Base-by-base conservation (phyloP, 2,888 invertebrate genomes). In the Agrotis puta region DNA sequence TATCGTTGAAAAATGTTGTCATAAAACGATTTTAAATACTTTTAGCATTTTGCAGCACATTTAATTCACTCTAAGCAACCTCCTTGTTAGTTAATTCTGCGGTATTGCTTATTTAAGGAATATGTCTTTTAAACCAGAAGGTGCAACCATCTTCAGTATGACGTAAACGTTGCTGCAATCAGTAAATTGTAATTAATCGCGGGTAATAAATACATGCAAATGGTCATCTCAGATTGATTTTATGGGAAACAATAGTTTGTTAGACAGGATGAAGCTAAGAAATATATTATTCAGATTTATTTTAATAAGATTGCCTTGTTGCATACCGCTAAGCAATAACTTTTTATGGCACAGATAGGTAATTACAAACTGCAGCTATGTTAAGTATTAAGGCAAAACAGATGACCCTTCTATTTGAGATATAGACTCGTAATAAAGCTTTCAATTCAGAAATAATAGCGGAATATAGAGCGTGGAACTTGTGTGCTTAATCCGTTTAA, bases 1-100 rank as follows among this genome's bases (percentile, higher is more conserved):
- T 92, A 93, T 94, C 92, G 88, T 92, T 92, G 93, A 93, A 95
- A 95, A 94, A 95, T 95, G 94, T 92, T 92, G 95, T 94, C 92
- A 93, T 91, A 92, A 90, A 92, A 88, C 91, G 90, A 92, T 94
- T 94, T 92, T 89, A 94, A 93, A 91, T 92, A 89, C 89, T 88
- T 89, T 88, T 85, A 88, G 86, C 89, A 90, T 94, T 93, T 93
- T 86, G 62, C 77, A 80, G 82, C 63, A 75, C 78, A 78, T 81
- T 84, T 82, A 82, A 85, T 73, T 85, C 58, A 76, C 79, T 78
- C 77, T 77, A 82, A 85, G 82, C 80, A 79, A 81, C 75, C 85
- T 84, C 72, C 81, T 87, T 70, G 83, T 85, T 86, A 76, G 84
- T 72, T 72, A 50, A 72, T 81, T 85, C 79, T 81, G 82, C 79